Percentiles rank a stretch among this genome's conserved stretches.
Conservation (phyloP, 2,113 vertebrate species). For the rat (Rattus norvegicus) region DNA sequence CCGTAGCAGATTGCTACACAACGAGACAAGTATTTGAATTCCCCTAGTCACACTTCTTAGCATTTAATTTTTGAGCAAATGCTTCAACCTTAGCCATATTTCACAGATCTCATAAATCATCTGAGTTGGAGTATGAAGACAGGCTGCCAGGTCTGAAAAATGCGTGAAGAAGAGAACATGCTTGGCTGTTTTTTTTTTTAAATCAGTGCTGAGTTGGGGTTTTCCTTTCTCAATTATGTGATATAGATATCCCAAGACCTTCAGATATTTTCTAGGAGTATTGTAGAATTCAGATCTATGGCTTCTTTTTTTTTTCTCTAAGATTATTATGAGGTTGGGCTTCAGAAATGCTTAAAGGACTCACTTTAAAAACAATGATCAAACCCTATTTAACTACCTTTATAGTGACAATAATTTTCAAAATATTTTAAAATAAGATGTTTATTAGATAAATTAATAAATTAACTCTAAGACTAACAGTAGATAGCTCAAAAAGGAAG, state of each 20-base stretch:
- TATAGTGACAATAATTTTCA: background rate
- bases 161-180: background rate
- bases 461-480: background rate
- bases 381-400: background rate
- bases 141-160: background rate
- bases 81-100: background rate
- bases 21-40: background rate
- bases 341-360: background rate
- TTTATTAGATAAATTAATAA: background rate
- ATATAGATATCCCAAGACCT: background rate
- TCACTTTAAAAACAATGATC: background rate
- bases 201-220: background rate
- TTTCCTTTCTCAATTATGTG: background rate
- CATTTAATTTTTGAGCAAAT: conserved; percentile 16
- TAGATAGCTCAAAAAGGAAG: background rate
- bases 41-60: background rate
- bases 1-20: background rate
- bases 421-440: background rate
- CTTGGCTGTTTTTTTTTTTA: background rate
- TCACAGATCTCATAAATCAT: conserved; percentile 36
- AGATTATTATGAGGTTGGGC: background rate
- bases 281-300: background rate
- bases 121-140: background rate
- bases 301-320: background rate
- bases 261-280: background rate